Percentiles rank a stretch among this genome's conserved stretches.
These are phyloP conservation scores for Eudyptes chrysolophus DNA, from an alignment of 2,113 vertebrate species.

Conservation along the genomic window DNA sequence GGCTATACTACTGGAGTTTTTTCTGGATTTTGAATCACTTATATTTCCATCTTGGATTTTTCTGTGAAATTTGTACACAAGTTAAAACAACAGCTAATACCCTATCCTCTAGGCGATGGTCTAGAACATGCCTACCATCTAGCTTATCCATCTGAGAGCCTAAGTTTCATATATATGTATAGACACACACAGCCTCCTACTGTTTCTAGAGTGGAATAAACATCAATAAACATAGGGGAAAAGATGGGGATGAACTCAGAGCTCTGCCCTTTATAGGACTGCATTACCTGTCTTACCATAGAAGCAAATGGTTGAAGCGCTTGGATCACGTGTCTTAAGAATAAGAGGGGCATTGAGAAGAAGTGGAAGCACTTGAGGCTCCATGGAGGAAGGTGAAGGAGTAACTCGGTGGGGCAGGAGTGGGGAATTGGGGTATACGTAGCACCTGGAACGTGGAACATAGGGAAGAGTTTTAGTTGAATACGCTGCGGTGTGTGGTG, in stretches of 20 bases:
- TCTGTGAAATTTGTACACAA: neutral
- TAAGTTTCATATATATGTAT: neutral
- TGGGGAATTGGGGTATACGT: neutral
- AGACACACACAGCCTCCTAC: neutral
- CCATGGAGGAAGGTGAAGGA: neutral
- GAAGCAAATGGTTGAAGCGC: neutral
- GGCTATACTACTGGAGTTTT: neutral
- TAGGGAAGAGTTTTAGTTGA: neutral
- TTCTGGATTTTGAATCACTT: neutral
- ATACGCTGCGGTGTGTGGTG: neutral
- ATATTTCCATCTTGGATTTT: neutral
- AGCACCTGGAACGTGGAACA: neutral
- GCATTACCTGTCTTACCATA: neutral
- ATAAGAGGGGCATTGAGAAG: neutral
- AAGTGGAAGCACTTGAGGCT: neutral
- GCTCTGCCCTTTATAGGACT: neutral
- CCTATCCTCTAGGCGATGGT: accelerated
- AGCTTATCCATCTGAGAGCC: neutral
- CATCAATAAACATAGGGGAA: neutral
- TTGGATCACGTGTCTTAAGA: neutral
- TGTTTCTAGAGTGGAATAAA: neutral
- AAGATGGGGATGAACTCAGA: neutral
- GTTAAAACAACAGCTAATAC: neutral
- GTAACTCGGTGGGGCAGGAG: neutral
- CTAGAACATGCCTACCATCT: neutral